Evolutionary conservation across 2,888 invertebrate genomes (phyloP), one percentile per base, ranked within the genome.

Genomic region (Tethea ocularis): DNA sequence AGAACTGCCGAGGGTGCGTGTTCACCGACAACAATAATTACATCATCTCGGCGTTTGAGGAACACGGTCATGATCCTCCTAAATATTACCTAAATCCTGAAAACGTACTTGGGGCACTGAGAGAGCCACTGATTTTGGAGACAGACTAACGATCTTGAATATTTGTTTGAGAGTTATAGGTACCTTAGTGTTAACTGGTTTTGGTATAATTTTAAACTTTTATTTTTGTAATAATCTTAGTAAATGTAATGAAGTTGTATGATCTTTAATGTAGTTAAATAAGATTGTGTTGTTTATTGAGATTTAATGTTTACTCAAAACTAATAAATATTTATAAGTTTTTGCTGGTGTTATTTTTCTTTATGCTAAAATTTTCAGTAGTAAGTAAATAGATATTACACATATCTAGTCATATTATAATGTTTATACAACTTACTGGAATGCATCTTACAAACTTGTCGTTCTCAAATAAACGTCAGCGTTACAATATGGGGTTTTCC

Each of bases 81-180:
- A 91, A 91, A 63, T 92, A 92, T 65, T 92, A 93, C 53, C 64
- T 83, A 0, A 87, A 92, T 56, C 87, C 87, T 1, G 80, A 86
- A 52, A 77, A 92, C 64, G 78, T 93, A 1, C 57, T 89, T 1
- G 75, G 76, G 0, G 92, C 92, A 22, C 71, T 92, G 23, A 81
- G 86, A 51, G 80, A 86, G 58, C 83, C 86, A 1, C 36, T 86
- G 0, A 71, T 83, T 8, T 59, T 81, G 38, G 84, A 84, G 67
- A 72, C 75, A 17, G 80, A 83, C 67, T 79, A 64, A 70, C 61
- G 7, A 59, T 15, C n/a, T 7, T 53, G 17, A 10, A 20, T 51
- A n/a, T 38, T 38, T 38, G n/a, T 6, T n/a, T n/a, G 38, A n/a
- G n/a, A 33, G 13, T 33, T 33, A 33, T 13, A 7, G n/a, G n/a